Evolutionary conservation across 2,797 vertebrate species (phyloP), one percentile per base, ranked within the genome.

Genomic region (Centropyge bicolor): DNA sequence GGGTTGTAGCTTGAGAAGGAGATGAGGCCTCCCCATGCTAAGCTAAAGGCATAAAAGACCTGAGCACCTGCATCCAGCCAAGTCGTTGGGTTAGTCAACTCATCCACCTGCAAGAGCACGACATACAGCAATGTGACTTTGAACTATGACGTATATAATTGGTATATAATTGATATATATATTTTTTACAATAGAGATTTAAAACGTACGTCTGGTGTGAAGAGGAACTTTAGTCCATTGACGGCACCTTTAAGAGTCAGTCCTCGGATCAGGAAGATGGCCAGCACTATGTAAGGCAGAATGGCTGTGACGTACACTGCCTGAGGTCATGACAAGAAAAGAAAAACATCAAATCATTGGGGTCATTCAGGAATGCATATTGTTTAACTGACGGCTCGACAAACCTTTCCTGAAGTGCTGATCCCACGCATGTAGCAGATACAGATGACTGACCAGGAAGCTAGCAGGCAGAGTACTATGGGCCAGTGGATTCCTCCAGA

Each of bases 1-100:
- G 98, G 95, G 88, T 99, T 99, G 93, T 99, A 99, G 93, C 98
- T 99, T 88, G 98, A 99, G 93, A 99, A 99, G n/a, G 98, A 98
- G 89, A 99, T 99, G 76, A 99, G 97, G 16, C 97, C 97, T 51
- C 98, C 98, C 54, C 97, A 99, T 5, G 96, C 98, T 85, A 99
- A 84, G 2, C 97, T 96, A 87, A 99, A 99, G 14, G 98, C 96
- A 62, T 96, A 99, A 88, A 99, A 98, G 48, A 99, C 98, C 81
- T 99, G 98, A 1, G 98, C 96, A 2, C 98, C 98, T 0, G 98
- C 98, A 1, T 99, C 97, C 91, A 99, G 85, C 98, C 98, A 99
- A 0, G 98, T 98, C 17, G 85, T 81, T 0, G 98, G 96, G 20
- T 98, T 96, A 0, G 95, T 83, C 91, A 99, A 80, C 86, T 99